Evolutionary conservation across 1,140 invertebrate species (phyloP).

Genomic region (Chionoecetes opilio): DNA sequence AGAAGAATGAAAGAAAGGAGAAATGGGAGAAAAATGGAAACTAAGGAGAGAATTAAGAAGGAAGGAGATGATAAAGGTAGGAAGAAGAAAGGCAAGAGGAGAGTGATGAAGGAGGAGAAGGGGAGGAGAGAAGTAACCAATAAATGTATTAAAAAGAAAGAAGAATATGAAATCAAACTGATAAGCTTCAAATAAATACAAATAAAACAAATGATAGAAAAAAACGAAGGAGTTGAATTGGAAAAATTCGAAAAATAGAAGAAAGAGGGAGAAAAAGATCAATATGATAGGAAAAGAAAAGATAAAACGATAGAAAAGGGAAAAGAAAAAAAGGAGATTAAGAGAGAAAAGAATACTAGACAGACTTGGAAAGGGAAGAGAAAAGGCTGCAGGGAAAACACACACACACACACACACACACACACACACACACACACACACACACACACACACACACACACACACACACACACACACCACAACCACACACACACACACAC

Average conservation of each 20-base stretch:
- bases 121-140: too few relatives aligned
- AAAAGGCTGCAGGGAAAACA: not conserved
- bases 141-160: too few relatives aligned
- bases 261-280: not conserved
- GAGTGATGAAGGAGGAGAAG: too few relatives aligned
- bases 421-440: too few relatives aligned
- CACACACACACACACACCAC: too few relatives aligned
- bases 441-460: too few relatives aligned
- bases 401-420: too few relatives aligned
- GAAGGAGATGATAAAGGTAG: not conserved
- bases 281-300: not conserved
- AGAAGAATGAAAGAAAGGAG: not conserved
- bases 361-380: not conserved
- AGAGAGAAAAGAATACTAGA: not conserved
- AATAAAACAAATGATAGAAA: too few relatives aligned
- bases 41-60: not conserved
- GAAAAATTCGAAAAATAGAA: not conserved
- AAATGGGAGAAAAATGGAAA: not conserved
- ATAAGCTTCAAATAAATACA: too few relatives aligned
- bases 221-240: too few relatives aligned
- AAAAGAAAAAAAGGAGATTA: not conserved
- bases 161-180: too few relatives aligned
- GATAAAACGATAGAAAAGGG: not conserved
- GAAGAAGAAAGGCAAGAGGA: not conserved
- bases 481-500: too few relatives aligned